Conservation (phyloP, 1,140 invertebrate species). For the Tigriopus japonicus region DNA sequence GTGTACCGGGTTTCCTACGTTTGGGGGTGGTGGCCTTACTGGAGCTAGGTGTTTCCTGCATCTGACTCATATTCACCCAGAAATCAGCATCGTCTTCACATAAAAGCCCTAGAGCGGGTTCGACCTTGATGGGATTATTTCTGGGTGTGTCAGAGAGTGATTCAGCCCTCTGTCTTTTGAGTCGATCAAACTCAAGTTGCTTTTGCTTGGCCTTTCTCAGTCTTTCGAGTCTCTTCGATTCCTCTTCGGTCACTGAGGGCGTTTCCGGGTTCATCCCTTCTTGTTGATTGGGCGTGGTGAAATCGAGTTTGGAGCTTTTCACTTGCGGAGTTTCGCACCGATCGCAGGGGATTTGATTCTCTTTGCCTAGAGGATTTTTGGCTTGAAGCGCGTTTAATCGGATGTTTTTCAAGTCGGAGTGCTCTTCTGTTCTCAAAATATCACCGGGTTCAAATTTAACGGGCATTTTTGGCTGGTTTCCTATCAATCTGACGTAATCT, state of each 20-base stretch:
- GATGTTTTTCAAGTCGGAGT: too few species aligned
- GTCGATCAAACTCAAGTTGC: not conserved
- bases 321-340: not conserved
- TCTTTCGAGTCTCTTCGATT: not conserved
- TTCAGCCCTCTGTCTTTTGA: not conserved
- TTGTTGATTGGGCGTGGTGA: too few species aligned
- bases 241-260: not conserved
- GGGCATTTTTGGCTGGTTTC: constrained; percentile 8
- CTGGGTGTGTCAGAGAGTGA: not conserved
- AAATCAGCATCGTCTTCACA: constrained; percentile 5
- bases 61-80: constrained; percentile 2
- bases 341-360: too few species aligned
- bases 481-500: constrained; percentile 24
- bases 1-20: too few species aligned
- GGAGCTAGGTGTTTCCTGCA: not conserved
- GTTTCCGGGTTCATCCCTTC: too few species aligned
- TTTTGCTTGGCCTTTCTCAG: constrained; percentile 4
- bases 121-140: not conserved
- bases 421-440: too few species aligned
- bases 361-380: not conserved
- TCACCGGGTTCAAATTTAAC: not conserved
- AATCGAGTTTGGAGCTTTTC: too few species aligned
- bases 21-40: too few species aligned
- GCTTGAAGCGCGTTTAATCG: not conserved
- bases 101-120: not conserved